Base-by-base conservation (phyloP, 2,797 vertebrate genomes). In the Microcaecilia unicolor region DNA sequence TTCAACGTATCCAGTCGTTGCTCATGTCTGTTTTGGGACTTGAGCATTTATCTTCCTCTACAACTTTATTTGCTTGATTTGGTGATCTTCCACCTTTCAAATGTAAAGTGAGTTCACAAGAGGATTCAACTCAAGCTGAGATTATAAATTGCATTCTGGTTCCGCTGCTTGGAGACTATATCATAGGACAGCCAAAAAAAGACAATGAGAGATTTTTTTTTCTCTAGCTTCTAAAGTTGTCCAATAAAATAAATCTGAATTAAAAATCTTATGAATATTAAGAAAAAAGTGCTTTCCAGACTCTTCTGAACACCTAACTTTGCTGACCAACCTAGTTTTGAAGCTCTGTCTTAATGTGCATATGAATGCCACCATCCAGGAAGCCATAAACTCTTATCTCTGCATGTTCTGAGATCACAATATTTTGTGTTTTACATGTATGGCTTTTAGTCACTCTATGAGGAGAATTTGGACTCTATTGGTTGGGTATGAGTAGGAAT, bases 11-110 rank as follows among this genome's bases (percentile, higher is more conserved):
- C 56, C 44, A 64, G 48, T 58, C 59, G 45, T 51, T 48, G 52
- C 67, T 60, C 61, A 57, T 55, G 18, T 68, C 66, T 64, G 24
- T 58, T 55, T 41, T 42, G 58, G 72, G 60, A 51, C 64, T 70
- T 55, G 48, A 29, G 61, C 68, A 44, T 74, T n/a, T 70, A 59
- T 74, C 63, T 72, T 63, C 67, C 64, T 53, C 58, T 70, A 10
- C 70, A 77, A 70, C 72, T 72, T 72, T 51, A 53, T 60, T 64
- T 64, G 64, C 74, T 64, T 70, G 47, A 71, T 74, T 71, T 64
- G 63, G 49, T 54, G 46, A 70, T 67, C 59, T 74, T 74, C 58
- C 49, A 7, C 47, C 64, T 74, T 55, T 55, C 69, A 44, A 66
- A 65, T 50, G 65, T 61, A 48, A 59, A 50, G 44, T 61, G 60